Base-by-base conservation (phyloP, 2,888 invertebrate species). In the Schrankia costaestrigalis region DNA sequence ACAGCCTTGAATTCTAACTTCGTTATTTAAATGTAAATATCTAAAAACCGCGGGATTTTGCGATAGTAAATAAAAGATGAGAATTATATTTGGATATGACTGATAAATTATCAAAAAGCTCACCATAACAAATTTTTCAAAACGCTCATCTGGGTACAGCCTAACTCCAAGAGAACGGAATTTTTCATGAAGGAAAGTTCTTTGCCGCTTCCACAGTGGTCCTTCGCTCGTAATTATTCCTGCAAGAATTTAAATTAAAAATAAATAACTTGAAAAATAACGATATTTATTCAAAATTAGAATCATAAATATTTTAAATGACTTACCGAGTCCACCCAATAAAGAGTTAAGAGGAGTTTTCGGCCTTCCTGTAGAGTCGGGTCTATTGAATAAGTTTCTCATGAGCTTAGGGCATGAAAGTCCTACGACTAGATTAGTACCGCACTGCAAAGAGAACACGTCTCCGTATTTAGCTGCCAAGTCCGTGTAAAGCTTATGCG, bases 151-250 rank as follows among this genome's bases (percentile, higher is more conserved):
- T 90, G 57, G 92, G 69, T 92, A 89, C 63, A 92, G 91, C 38
- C 93, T 94, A 90, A 95, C 94, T n/a, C 95, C 96, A 50, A 96
- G 93, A 42, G 90, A 89, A 11, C 95, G 89, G 4, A 96, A 87
- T 46, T 93, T 92, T 41, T 93, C 93, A 66, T 94, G 94, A 26
- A 96, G 85, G 72, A 95, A 96, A 52, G 91, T 90, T 21, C 96
- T 86, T 70, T 96, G 95, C 50, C 93, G 93, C 70, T 94, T 95
- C 96, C 96, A 96, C 49, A 95, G 74, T 44, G 90, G 89, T 15
- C 96, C 95, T 51, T 93, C 93, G 46, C 93, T 73, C 10, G 64
- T 39, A 13, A 66, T 35, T 22, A 68, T 67, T 36, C 64, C 76
- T 75, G 35, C 23, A 50, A 56, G 34, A 15, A 19, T n/a, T 6